Percentiles rank a stretch among this genome's conserved stretches.
Evolutionary conservation across 1,140 invertebrate species (phyloP).

Genomic region (Danaus plexippus): DNA sequence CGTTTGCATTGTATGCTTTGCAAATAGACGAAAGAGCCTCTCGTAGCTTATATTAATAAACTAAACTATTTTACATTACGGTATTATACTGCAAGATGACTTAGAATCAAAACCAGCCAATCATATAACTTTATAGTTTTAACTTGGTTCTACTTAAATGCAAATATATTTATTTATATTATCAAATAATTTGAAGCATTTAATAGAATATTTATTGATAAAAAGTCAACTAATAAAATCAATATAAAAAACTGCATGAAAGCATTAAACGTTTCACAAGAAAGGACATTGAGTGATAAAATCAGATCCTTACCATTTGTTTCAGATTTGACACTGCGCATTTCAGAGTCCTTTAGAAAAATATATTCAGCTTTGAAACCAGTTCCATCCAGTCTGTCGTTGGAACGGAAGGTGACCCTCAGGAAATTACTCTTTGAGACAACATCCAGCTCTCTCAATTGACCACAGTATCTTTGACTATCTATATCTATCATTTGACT

Average conservation of each 20-base stretch:
- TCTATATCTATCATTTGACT: conserved; percentile 91
- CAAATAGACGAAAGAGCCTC: too few species aligned
- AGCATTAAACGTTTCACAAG: conserved; percentile 4
- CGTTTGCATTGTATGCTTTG: too few species aligned
- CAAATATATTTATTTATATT: too few species aligned
- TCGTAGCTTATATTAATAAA: too few species aligned
- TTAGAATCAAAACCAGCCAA: too few species aligned
- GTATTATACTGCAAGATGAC: too few species aligned
- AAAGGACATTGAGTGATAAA: conserved; percentile 10
- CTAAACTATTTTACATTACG: too few species aligned
- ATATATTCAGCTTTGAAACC: conserved; percentile 94
- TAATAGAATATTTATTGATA: background rate
- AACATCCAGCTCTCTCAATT: conserved; percentile 81
- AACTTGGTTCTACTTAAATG: too few species aligned
- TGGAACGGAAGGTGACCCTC: conserved; percentile 92
- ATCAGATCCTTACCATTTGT: conserved; percentile 31
- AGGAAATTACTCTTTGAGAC: conserved; percentile 93
- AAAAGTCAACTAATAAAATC: background rate
- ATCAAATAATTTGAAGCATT: too few species aligned
- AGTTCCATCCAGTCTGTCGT: conserved; percentile 91
- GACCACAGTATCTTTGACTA: conserved; percentile 88
- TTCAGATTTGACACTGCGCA: conserved; percentile 57
- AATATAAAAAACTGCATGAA: conserved; percentile 5
- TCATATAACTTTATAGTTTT: too few species aligned
- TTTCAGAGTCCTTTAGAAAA: conserved; percentile 74